These are phyloP conservation scores for Micromussa lordhowensis DNA, from an alignment of 92 coral and sea anemone genomes.

Conservation along the genomic window DNA sequence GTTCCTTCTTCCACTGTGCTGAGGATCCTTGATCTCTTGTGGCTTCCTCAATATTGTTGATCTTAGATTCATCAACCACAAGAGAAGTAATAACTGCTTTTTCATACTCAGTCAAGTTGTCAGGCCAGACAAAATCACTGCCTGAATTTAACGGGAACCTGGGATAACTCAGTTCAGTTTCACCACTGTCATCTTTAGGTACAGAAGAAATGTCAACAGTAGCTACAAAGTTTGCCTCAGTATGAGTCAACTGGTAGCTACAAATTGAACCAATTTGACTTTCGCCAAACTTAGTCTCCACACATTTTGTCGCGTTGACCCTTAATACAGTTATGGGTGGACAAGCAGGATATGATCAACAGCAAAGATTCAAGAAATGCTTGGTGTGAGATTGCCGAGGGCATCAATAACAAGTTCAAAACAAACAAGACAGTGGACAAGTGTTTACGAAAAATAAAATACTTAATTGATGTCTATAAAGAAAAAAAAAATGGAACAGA, in stretches of 20 bases:
- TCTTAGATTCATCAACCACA: conserved; percentile 27
- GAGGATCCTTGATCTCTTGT: conserved; percentile 42
- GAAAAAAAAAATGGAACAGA: conserved; percentile 59
- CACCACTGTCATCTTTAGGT: neutral
- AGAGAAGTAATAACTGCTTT: conserved; percentile 1
- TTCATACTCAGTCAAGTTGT: neutral
- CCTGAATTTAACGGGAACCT: conserved; percentile 49
- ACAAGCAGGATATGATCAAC: no score
- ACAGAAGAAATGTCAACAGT: conserved; percentile 46
- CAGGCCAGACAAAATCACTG: conserved; percentile 4
- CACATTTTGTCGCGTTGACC: no score
- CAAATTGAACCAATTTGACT: conserved; percentile 47
- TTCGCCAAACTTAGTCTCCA: conserved; percentile 34
- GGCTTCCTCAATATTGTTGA: conserved; percentile 49
- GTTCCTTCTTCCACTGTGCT: conserved; percentile 39
- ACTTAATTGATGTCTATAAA: conserved; percentile 41
- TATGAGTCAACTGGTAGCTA: conserved; percentile 60
- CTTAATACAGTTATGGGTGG: no score
- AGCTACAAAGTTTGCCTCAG: conserved; percentile 60
- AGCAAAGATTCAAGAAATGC: conserved; percentile 47
- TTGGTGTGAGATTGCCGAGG: conserved; percentile 33
- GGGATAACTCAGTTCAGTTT: conserved; percentile 49
- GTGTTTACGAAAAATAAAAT: conserved; percentile 46
- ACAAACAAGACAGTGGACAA: conserved; percentile 23
- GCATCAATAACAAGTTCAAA: conserved; percentile 5